Base-by-base conservation (phyloP, 2,797 vertebrate species). In the Schizopygopsis malacanthus region DNA sequence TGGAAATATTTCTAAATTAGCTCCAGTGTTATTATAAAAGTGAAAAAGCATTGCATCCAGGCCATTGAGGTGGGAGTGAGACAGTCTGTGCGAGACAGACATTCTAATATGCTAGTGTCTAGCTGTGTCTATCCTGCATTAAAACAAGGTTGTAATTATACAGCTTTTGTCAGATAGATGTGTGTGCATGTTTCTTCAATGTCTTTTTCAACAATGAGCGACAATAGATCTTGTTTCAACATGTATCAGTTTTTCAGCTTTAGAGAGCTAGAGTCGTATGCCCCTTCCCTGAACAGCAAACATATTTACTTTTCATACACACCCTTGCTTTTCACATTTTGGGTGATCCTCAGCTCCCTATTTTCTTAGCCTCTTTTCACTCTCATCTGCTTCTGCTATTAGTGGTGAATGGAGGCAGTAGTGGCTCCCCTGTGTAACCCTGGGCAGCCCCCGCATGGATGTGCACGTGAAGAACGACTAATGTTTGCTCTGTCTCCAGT, bases 381-480 rank as follows among this genome's bases (percentile, higher is more conserved):
- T 80, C 47, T 25, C 67, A 82, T 85, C 87, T 85, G 86, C 85
- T 88, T 89, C 79, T 89, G 56, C 85, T 83, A 67, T 88, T 76
- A 89, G 63, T 67, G 52, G 54, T 45, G 50, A 63, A 50, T 20
- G 28, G n/a, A 69, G 63, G 20, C 76, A 77, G 45, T 15, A 43
- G 43, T 52, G 75, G 61, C 39, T 89, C 69, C 56, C 70, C 65
- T 82, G 73, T 85, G 82, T 50, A 47, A 63, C 33, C 54, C 47
- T 41, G 18, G 52, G 78, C 67, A 47, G 70, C 18, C 41, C 33
- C 33, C 33, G 33, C 33, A 33, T 37, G 22, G 45, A 54, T 69
- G 45, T 76, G 10, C 63, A 18, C 15, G 63, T 71, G 6, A 39
- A 43, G 54, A 70, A 28, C 15, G 33, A 56, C 71, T 65, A 75